Conservation (phyloP, 2,888 invertebrate species). For the Latrodectus hesperus region DNA sequence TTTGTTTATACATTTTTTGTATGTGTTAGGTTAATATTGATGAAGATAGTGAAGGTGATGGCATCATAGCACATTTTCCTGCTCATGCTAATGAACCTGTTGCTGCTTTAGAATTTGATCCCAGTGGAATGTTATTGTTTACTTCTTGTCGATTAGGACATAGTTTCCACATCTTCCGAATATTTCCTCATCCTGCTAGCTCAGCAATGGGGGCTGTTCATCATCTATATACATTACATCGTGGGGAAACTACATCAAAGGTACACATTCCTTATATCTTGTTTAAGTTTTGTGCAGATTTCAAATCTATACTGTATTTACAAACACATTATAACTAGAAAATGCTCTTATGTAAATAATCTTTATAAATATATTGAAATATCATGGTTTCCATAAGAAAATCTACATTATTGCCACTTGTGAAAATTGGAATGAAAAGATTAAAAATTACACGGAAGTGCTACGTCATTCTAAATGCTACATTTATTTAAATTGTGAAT, state of each 20-base stretch:
- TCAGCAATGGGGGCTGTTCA: conserved; percentile 91
- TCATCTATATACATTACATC: conserved; percentile 93
- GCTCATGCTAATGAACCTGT: conserved; percentile 89
- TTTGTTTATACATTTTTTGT: neutral
- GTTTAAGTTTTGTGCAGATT: too few relatives aligned
- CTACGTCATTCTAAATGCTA: too few relatives aligned
- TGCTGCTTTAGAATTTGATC: conserved; percentile 91
- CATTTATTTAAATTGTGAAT: too few relatives aligned
- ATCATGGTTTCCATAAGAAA: too few relatives aligned
- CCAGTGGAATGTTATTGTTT: conserved; percentile 89
- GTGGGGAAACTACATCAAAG: conserved; percentile 97
- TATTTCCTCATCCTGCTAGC: conserved; percentile 93
- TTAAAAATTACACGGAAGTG: too few relatives aligned
- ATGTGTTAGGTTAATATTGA: conserved; percentile 77
- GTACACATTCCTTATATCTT: conserved; percentile 76
- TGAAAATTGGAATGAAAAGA: too few relatives aligned
- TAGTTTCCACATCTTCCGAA: conserved; percentile 95
- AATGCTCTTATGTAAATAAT: too few relatives aligned
- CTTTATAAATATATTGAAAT: too few relatives aligned
- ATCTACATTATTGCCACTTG: too few relatives aligned
- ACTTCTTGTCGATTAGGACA: conserved; percentile 95
- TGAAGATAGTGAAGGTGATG: conserved; percentile 80
- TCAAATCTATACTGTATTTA: too few relatives aligned
- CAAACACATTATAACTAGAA: too few relatives aligned
- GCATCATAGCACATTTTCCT: conserved; percentile 89